These are phyloP conservation scores for Masnerella sp. DNA, from an alignment of 2,888 invertebrate species.

Conservation along the genomic window DNA sequence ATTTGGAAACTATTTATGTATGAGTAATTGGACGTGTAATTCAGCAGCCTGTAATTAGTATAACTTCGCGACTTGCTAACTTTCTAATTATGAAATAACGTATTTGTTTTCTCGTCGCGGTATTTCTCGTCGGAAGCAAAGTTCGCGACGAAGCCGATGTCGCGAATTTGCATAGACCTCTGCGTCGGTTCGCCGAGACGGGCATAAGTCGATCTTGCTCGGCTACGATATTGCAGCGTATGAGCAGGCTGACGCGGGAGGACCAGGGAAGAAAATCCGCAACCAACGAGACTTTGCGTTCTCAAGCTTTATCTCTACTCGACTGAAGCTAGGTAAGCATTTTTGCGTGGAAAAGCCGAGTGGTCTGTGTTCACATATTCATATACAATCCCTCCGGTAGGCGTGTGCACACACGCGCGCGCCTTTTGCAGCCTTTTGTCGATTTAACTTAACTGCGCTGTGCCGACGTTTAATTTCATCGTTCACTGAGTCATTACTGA, in stretches of 20 bases:
- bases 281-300: conserved; percentile 56
- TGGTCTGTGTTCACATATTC: conserved; percentile 64
- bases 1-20: conserved; percentile 45
- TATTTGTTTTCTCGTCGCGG: conserved; percentile 52
- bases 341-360: conserved; percentile 69
- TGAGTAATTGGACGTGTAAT: conserved; percentile 56
- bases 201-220: not conserved
- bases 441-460: conserved; percentile 47
- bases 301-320: conserved; percentile 57
- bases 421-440: conserved; percentile 36
- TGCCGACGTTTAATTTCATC: conserved; percentile 53
- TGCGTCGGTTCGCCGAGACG: not conserved
- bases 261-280: conserved; percentile 56
- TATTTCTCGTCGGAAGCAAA: conserved; percentile 44
- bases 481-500: conserved; percentile 55
- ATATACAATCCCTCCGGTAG: conserved; percentile 56
- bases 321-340: conserved; percentile 70
- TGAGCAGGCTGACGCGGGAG: conserved; percentile 36
- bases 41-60: conserved; percentile 50
- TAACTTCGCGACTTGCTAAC: conserved; percentile 53
- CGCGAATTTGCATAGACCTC: conserved; percentile 53
- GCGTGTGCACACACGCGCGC: conserved; percentile 17
- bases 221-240: conserved; percentile 42
- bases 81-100: conserved; percentile 54
- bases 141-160: conserved; percentile 51